Conservation (phyloP, 2,113 vertebrate species). For the Gavialis gangeticus region DNA sequence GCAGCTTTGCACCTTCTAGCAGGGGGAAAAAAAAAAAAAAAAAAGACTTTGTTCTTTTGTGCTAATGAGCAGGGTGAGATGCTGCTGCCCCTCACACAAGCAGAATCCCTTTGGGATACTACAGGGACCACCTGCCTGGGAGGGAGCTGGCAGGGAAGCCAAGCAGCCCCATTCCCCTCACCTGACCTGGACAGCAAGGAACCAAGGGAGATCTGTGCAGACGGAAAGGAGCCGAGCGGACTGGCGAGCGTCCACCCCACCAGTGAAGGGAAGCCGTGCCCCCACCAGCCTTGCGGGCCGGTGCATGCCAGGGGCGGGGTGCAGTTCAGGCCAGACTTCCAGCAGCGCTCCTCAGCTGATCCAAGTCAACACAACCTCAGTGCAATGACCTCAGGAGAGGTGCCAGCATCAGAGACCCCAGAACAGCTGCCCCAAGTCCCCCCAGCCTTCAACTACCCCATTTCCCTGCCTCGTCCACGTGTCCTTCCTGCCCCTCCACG, state of each 20-base stretch:
- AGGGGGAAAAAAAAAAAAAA: no score
- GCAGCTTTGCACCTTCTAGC: background rate
- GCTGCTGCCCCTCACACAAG: no score
- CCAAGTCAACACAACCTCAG: background rate
- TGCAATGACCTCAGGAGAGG: background rate
- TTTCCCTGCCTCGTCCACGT: rapidly evolving
- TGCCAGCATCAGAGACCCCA: rapidly evolving
- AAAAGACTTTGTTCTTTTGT: no score
- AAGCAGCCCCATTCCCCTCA: no score
- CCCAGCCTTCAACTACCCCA: background rate
- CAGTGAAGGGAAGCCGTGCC: no score
- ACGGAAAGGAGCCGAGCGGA: no score
- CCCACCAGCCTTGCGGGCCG: no score
- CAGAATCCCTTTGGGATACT: no score
- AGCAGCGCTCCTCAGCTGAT: background rate
- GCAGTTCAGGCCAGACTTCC: background rate
- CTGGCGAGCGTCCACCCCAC: no score
- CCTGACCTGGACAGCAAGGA: background rate
- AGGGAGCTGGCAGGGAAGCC: no score
- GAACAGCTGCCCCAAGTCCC: background rate
- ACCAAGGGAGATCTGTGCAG: background rate
- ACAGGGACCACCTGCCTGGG: no score
- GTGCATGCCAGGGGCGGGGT: background rate
- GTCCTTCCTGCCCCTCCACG: background rate
- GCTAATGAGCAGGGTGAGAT: no score